These are phyloP conservation scores for Antheraea yamamai DNA, from an alignment of 2,888 invertebrate species.

Conservation along the genomic window DNA sequence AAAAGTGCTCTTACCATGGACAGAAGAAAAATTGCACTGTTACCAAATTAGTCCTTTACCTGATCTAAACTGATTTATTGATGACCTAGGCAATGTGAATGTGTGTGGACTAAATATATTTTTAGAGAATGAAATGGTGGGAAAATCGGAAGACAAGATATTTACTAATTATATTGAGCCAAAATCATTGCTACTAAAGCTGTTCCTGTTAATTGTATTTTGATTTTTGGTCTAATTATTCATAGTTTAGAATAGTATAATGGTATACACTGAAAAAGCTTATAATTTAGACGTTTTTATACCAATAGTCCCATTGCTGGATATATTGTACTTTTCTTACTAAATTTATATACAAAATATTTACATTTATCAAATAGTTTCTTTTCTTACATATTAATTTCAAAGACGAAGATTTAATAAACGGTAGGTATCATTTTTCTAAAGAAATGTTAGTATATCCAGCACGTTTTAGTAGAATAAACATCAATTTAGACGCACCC, in stretches of 20 bases:
- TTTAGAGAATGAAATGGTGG: background rate
- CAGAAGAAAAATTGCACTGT: background rate
- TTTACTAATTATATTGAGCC: background rate
- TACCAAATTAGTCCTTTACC: background rate
- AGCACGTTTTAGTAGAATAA: slow-evolving; percentile 2
- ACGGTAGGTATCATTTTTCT: background rate
- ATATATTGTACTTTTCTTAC: background rate
- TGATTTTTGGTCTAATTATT: background rate
- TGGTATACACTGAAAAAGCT: slow-evolving; percentile 10
- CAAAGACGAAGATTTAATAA: background rate
- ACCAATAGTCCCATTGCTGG: background rate
- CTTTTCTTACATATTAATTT: background rate
- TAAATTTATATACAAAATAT: too few species aligned
- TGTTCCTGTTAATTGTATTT: background rate
- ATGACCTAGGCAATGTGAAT: background rate
- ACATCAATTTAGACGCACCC: slow-evolving; percentile 32
- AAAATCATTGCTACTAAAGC: slow-evolving; percentile 5
- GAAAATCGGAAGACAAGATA: background rate
- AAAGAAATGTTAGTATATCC: slow-evolving; percentile 7
- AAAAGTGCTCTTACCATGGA: background rate
- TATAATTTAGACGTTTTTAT: background rate
- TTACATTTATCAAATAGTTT: too few species aligned
- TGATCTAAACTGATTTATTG: background rate
- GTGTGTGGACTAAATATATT: background rate
- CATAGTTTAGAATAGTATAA: background rate